Evolutionary conservation across 2,113 vertebrate species (phyloP).

Genomic region (Misgurnus anguillicaudatus): DNA sequence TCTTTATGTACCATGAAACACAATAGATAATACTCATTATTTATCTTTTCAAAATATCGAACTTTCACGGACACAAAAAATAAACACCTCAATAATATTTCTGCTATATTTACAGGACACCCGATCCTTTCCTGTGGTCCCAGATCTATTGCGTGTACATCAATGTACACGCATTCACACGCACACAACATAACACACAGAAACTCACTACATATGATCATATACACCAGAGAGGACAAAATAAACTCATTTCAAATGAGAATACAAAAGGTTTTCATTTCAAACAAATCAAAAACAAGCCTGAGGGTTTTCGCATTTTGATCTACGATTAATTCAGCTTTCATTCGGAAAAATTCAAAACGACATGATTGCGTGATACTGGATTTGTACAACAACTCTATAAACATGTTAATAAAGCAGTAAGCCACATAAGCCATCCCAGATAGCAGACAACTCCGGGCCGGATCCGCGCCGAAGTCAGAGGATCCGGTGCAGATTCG

Average conservation of each 20-base stretch:
- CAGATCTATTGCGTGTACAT: conserved; percentile 54
- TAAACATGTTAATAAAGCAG: too few species aligned
- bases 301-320: conserved; percentile 61
- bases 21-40: conserved; percentile 78
- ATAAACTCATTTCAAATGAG: conserved; percentile 71
- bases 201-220: conserved; percentile 82
- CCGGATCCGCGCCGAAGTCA: too few species aligned
- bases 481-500: too few species aligned
- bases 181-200: conserved; percentile 83
- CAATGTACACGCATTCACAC: conserved; percentile 66
- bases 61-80: conserved; percentile 85
- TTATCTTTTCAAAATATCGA: conserved; percentile 76
- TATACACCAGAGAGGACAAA: conserved; percentile 61
- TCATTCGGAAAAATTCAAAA: too few species aligned
- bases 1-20: conserved; percentile 83
- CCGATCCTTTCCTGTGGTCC: conserved; percentile 57
- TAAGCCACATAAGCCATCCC: too few species aligned
- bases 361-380: too few species aligned
- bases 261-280: conserved; percentile 82
- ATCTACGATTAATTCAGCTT: too few species aligned
- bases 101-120: conserved; percentile 86
- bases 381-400: too few species aligned
- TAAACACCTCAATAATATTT: conserved; percentile 89
- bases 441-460: too few species aligned
- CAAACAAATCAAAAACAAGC: conserved; percentile 67